A percentile compares a stretch with the other conserved stretches of the same genome.
Conservation (phyloP, 2,797 vertebrate genomes). For the Knipowitschia caucasica region DNA sequence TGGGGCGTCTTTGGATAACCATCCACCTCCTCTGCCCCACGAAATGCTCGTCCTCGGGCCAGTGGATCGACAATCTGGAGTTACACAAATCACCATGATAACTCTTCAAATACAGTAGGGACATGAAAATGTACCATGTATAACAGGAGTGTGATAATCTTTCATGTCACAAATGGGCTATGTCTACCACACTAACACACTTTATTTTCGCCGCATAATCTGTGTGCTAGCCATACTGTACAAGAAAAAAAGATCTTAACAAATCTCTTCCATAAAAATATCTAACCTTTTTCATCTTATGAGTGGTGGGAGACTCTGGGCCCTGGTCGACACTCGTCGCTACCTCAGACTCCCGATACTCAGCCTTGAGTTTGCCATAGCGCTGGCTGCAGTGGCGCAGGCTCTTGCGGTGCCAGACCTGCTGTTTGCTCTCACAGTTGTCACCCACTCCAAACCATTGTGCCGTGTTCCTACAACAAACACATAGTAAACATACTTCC, state of each 20-base stretch:
- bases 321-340: slow-evolving; percentile 84
- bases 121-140: not conserved
- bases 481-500: not conserved
- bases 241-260: too few species aligned
- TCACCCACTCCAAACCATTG: slow-evolving; percentile 92
- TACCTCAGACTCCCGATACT: slow-evolving; percentile 84
- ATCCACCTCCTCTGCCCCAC: slow-evolving; percentile 83
- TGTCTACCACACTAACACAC: slow-evolving; percentile 23
- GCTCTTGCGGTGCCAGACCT: slow-evolving; percentile 94
- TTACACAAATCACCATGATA: not conserved
- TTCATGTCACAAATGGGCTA: slow-evolving; percentile 32
- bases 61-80: slow-evolving; percentile 90
- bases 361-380: slow-evolving; percentile 91
- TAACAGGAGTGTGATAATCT: too few species aligned
- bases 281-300: slow-evolving; percentile 92
- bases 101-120: not conserved
- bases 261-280: too few species aligned
- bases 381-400: slow-evolving; percentile 95
- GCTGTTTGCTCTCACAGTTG: slow-evolving; percentile 86
- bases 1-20: slow-evolving; percentile 76
- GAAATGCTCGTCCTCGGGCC: slow-evolving; percentile 89
- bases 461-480: slow-evolving; percentile 78
- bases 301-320: slow-evolving; percentile 83
- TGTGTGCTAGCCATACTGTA: slow-evolving; percentile 1
- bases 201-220: slow-evolving; percentile 1